phyloP scores from a whole-genome alignment of 2,888 invertebrate genomes.

The Ptilodon capucinus region DNA sequence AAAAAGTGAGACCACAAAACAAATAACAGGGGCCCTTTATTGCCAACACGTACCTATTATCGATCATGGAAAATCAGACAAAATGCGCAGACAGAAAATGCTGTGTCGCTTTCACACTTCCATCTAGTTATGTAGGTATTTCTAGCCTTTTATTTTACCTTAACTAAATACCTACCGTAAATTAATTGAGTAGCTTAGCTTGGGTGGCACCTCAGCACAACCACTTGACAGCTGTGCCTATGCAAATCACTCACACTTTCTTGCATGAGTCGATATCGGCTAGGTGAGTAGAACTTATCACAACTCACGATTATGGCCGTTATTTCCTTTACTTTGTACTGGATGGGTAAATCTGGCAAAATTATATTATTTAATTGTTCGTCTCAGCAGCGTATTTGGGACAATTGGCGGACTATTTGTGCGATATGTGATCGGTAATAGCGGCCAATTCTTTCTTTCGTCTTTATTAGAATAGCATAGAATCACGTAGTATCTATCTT shows the following conservation, averaged over 20 bases:
- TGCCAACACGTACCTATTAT: constrained; percentile 5
- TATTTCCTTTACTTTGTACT: constrained; percentile 65
- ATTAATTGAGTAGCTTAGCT: constrained; percentile 39
- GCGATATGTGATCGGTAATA: constrained; percentile 63
- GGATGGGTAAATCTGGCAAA: constrained; percentile 78
- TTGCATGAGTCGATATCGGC: constrained; percentile 72
- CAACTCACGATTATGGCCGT: constrained; percentile 68
- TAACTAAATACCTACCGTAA: constrained; percentile 10
- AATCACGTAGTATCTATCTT: constrained; percentile 33
- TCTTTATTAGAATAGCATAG: constrained; percentile 53
- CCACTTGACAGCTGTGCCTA: too few relatives aligned
- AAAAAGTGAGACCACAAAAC: too few relatives aligned
- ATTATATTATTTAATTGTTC: constrained; percentile 54
- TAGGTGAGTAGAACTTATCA: constrained; percentile 62
- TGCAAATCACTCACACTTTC: constrained; percentile 49
- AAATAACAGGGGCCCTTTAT: too few relatives aligned
- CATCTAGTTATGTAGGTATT: constrained; percentile 11
- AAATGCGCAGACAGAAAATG: constrained; percentile 24
- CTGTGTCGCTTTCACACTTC: constrained; percentile 35
- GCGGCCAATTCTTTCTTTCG: constrained; percentile 64
- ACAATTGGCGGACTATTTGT: constrained; percentile 57
- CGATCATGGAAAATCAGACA: constrained; percentile 4
- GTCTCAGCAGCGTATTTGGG: constrained; percentile 48
- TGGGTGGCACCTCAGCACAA: constrained; percentile 69
- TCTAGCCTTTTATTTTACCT: background rate